Evolutionary conservation across 2,888 invertebrate species (phyloP), one percentile per base, ranked within the genome.

Genomic region (Teleogryllus oceanicus): DNA sequence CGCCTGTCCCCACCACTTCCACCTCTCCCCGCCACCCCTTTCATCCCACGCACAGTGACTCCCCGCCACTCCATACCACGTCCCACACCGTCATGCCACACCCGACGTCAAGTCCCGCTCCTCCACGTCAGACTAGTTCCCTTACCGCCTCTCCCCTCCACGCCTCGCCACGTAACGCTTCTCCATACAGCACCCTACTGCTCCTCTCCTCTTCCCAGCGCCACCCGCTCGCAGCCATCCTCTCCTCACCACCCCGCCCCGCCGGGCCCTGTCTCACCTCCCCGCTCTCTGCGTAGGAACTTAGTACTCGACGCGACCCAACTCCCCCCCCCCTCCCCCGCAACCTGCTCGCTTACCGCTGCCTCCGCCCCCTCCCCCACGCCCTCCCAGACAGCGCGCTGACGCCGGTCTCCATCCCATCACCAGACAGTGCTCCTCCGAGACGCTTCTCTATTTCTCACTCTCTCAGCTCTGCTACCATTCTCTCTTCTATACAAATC

Each of bases 231-330:
- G 2, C 24, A 62, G 62, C 5, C 18, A 2, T 18, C 18, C 18
- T 4, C 2, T 62, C 62, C 13, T 62, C 2, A 51, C 62, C 62
- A 18, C 62, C 13, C 62, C 10, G 62, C n/a, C 0, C 12, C 10
- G 8, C 13, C 0, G 8, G 0, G 62, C 62, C 5, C n/a, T 16
- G 62, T 11, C 13, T 3, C 13, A 62, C 1, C 16, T 16, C 62
- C 8, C 16, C 62, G 62, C 62, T n/a, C 62, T 18, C 62, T 11
- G 62, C 37, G 37, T 37, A 37, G 37, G 37, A 62, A 62, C 62
- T 62, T 62, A n/a, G 62, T 62, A 62, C 62, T 62, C 62, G 62
- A 62, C 16, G 62, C 62, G n/a, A 62, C 62, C 62, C 62, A 62
- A 62, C 62, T 62, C n/a, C 62, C 12, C n/a, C 62, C 62, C 11